Percentiles rank a stretch among this genome's conserved stretches.
phyloP scores from a whole-genome alignment of 2,113 vertebrate species.

The Scomber scombrus region DNA sequence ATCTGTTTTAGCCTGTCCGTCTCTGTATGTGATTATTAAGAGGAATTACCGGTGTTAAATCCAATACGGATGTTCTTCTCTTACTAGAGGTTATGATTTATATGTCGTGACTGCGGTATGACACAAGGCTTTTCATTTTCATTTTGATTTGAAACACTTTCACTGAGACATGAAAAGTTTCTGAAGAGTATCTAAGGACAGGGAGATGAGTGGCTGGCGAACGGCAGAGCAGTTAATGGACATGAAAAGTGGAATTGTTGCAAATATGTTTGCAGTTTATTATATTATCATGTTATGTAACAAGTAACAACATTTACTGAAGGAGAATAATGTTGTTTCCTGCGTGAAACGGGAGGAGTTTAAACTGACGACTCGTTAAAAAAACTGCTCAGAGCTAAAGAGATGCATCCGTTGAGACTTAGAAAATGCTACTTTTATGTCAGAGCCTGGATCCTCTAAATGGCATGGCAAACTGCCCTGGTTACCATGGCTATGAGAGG shows the following conservation, averaged over 20 bases:
- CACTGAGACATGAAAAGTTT: background rate
- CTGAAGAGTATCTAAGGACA: background rate
- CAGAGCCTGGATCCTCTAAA: constrained; percentile 73
- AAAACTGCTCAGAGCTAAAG: constrained; percentile 17
- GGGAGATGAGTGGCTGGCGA: background rate
- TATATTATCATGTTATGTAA: constrained; percentile 14
- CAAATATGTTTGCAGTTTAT: constrained; percentile 20
- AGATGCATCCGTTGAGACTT: constrained; percentile 64
- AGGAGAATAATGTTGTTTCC: background rate
- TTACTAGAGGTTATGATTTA: constrained; percentile 14
- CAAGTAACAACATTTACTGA: constrained; percentile 3
- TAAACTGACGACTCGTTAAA: constrained; percentile 5
- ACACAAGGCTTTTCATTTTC: background rate
- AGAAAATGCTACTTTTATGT: constrained; percentile 74
- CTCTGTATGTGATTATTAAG: constrained; percentile 34
- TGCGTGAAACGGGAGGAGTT: background rate
- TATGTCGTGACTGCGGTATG: background rate
- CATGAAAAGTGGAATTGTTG: constrained; percentile 1
- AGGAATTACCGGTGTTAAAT: constrained; percentile 44
- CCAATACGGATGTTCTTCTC: constrained; percentile 14
- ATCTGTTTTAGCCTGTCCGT: constrained; percentile 10
- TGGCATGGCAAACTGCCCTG: constrained; percentile 77
- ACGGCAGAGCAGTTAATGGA: background rate
- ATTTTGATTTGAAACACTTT: constrained; percentile 11
- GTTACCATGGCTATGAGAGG: constrained; percentile 83